Base-by-base conservation (phyloP, 1,140 invertebrate species). In the Bursaphelenchus mucronatus region DNA sequence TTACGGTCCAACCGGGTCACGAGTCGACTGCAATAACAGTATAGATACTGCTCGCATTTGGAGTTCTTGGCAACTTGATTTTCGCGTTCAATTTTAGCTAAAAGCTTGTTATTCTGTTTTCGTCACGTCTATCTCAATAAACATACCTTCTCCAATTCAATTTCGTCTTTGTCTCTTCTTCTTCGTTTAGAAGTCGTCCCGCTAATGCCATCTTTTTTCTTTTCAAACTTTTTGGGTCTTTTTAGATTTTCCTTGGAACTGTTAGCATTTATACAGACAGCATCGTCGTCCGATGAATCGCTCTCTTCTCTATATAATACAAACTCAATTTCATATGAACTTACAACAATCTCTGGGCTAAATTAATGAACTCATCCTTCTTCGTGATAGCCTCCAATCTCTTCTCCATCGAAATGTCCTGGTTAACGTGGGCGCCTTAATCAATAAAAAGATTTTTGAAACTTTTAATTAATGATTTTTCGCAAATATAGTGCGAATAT, bases 41-140 rank as follows among this genome's bases (percentile, higher is more conserved):
- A 78, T 5, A 75, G 50, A 66, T 76, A 75, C 53, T 75, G 75
- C 41, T 75, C 73, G 56, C 73, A 75, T 69, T 75, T 75, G 13
- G 76, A 53, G 55, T 75, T 75, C 40, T 75, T 75, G 17, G 73
- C 76, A 17, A 76, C 47, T 41, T 74, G 63, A 53, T 74, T 66
- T 63, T 75, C 70, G 15, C 73, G 71, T 40, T 63, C 44, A 19
- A 75, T 59, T 53, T 56, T 47, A 30, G 30, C 30, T 30, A 30
- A 30, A 30, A 30, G 45, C 65, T 73, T 11, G 78, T 64, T 66
- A 78, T 66, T 52, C 78, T 75, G 47, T 55, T 30, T 3, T 66
- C 45, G 75, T 74, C 21, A 64, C 75, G n/a, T 43, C 41, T 39
- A 8, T 15, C 13, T 15, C 9, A 39, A 46, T 52, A 10, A 41